Evolutionary conservation across 2,113 vertebrate genomes (phyloP).

Genomic region (Eonycteris spelaea): DNA sequence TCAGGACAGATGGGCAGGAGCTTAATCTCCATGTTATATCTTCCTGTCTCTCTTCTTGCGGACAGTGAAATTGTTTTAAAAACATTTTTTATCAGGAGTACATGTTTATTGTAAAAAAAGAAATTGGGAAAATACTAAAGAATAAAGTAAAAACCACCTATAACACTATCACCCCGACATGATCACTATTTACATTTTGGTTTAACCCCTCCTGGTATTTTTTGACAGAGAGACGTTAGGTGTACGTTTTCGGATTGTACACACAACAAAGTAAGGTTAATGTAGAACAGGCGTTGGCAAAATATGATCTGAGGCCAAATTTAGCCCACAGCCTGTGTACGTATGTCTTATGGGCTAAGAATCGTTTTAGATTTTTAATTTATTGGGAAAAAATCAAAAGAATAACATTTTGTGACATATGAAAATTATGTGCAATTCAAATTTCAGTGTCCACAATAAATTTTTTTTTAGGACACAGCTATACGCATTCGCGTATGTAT

Average conservation of each 20-base stretch:
- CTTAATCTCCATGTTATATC: not conserved
- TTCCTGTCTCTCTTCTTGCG: not conserved
- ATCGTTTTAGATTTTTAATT: slow-evolving; percentile 30
- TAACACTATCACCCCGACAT: not conserved
- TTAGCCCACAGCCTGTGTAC: not conserved
- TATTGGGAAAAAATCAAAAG: not conserved
- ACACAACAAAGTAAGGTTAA: not conserved
- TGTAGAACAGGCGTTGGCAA: not conserved
- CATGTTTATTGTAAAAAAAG: not conserved
- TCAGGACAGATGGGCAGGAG: slow-evolving; percentile 4
- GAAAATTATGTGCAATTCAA: slow-evolving; percentile 23
- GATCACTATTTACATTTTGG: not conserved
- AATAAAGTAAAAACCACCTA: not conserved
- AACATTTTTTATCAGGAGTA: not conserved
- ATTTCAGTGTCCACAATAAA: not conserved
- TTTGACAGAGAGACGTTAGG: not conserved
- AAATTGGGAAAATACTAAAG: not conserved
- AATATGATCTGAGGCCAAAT: not conserved
- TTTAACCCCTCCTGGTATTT: not conserved
- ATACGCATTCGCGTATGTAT: not conserved
- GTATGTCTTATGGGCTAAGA: not conserved
- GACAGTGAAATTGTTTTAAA: not conserved
- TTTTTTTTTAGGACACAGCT: not conserved
- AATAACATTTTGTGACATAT: not conserved
- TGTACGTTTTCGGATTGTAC: not conserved